Evolutionary conservation across 2,113 vertebrate species (phyloP).

Genomic region (Sminthopsis crassicaudata): DNA sequence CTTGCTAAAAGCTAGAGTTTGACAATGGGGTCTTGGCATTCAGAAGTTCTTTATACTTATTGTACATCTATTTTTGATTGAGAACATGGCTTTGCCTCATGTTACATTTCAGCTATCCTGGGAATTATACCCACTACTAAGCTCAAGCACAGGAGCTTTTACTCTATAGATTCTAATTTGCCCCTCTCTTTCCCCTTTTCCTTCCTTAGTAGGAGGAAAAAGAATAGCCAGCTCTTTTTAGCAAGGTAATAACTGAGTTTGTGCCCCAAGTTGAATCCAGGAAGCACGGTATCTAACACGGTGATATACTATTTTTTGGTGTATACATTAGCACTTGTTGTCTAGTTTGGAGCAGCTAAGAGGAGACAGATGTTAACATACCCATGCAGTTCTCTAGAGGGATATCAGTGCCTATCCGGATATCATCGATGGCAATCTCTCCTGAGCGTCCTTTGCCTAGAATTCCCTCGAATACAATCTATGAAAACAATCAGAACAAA

Average conservation of each 20-base stretch:
- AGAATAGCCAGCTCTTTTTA: background rate
- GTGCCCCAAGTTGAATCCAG: background rate
- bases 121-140: background rate
- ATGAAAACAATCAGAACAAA: slow-evolving; percentile 58
- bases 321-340: background rate
- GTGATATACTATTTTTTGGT: background rate
- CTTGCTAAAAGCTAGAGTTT: slow-evolving; percentile 73
- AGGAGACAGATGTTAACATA: slow-evolving; percentile 81
- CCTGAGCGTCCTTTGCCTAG: slow-evolving; percentile 90
- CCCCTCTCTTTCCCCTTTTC: background rate
- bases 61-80: slow-evolving; percentile 42
- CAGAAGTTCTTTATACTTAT: slow-evolving; percentile 28
- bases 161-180: background rate
- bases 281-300: background rate
- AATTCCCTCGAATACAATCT: slow-evolving; percentile 97
- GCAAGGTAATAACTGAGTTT: background rate
- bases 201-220: background rate
- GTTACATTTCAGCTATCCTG: background rate
- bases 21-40: slow-evolving; percentile 50
- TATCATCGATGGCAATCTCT: slow-evolving; percentile 95
- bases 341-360: background rate
- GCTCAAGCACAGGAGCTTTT: background rate
- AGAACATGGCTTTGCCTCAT: background rate
- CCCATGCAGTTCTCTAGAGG: slow-evolving; percentile 94
- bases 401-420: slow-evolving; percentile 92